phyloP scores from a whole-genome alignment of 2,888 invertebrate species.

The Hesperia comma region DNA sequence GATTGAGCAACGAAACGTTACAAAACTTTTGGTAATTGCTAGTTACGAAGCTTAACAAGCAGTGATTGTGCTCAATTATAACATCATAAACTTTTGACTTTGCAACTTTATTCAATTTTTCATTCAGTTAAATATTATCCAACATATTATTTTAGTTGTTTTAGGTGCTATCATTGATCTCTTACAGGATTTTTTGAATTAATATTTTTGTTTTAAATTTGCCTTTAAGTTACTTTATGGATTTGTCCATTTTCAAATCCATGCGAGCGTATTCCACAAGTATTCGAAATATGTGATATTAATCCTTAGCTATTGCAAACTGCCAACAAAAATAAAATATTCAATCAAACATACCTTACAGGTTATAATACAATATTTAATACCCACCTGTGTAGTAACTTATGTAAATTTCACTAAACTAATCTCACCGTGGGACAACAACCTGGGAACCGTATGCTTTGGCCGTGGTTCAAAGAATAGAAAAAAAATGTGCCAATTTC shows the following conservation, averaged over 20 bases:
- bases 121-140: neutral
- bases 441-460: constrained; percentile 28
- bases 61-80: constrained; percentile 10
- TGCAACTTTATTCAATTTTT: neutral
- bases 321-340: too few relatives aligned
- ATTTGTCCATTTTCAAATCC: too few relatives aligned
- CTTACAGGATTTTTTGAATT: too few relatives aligned
- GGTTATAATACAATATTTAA: too few relatives aligned
- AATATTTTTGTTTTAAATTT: too few relatives aligned
- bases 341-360: too few relatives aligned
- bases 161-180: neutral
- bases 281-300: too few relatives aligned
- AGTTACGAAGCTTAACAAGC: constrained; percentile 14
- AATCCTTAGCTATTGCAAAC: too few relatives aligned
- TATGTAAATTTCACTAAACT: too few relatives aligned
- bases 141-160: neutral
- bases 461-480: constrained; percentile 52
- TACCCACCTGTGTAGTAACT: too few relatives aligned
- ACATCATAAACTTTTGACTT: constrained; percentile 11
- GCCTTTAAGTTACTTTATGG: too few relatives aligned
- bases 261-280: too few relatives aligned
- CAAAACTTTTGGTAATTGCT: constrained; percentile 13
- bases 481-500: constrained; percentile 81
- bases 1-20: constrained; percentile 13
- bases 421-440: constrained; percentile 2